These are phyloP conservation scores for Tauraco erythrolophus DNA, from an alignment of 2,113 vertebrate genomes.

Conservation along the genomic window DNA sequence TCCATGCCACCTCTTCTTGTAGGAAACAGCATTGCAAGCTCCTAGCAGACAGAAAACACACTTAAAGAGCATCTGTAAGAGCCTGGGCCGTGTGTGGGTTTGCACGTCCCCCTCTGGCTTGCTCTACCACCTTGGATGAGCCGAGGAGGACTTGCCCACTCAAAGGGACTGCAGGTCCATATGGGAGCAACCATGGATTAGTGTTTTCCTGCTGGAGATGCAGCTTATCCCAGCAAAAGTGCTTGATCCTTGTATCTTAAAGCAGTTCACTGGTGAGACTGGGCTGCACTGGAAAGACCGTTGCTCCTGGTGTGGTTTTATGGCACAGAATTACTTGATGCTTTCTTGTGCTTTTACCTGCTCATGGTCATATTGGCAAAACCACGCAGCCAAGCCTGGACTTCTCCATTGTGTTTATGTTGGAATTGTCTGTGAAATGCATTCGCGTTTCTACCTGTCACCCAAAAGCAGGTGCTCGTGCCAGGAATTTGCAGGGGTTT, in stretches of 20 bases:
- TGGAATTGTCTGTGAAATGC: not conserved
- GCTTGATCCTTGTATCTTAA: not conserved
- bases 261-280: not conserved
- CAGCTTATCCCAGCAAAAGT: not conserved
- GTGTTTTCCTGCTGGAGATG: not conserved
- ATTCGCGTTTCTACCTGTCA: not conserved
- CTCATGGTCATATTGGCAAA: not conserved
- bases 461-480: not conserved
- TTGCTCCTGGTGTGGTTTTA: not conserved
- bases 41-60: not conserved
- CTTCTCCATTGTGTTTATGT: not conserved
- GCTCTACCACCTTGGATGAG: not conserved
- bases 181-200: not conserved
- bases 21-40: not conserved
- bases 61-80: not conserved
- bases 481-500: not conserved
- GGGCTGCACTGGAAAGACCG: not conserved
- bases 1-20: too few species aligned
- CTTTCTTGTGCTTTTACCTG: not conserved
- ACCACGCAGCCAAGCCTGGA: not conserved
- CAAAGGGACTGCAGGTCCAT: not conserved
- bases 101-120: not conserved
- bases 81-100: fast-evolving
- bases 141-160: not conserved
- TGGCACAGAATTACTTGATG: not conserved